Conservation (phyloP, 2,888 invertebrate species). For the Tinea trinotella region DNA sequence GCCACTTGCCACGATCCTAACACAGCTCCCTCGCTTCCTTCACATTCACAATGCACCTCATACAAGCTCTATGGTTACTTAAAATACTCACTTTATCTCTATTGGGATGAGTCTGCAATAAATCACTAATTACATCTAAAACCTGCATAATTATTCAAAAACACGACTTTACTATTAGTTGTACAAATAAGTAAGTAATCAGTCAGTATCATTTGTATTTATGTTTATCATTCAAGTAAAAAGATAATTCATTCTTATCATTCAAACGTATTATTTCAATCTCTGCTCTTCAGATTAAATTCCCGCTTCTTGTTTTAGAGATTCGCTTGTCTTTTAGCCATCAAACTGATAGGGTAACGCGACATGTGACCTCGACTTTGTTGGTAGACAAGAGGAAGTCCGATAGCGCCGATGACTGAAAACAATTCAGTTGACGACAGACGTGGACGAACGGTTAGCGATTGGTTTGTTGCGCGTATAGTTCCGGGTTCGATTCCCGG, state of each 20-base stretch:
- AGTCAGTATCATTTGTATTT: constrained; percentile 1
- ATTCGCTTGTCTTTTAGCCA: background rate
- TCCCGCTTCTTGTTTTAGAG: background rate
- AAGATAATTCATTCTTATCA: background rate
- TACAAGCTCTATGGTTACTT: too few relatives aligned
- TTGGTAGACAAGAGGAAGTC: too few relatives aligned
- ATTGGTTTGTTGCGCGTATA: too few relatives aligned
- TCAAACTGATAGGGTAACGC: too few relatives aligned
- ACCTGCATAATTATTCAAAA: background rate
- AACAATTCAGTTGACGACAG: too few relatives aligned
- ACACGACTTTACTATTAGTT: background rate
- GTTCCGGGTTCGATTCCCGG: too few relatives aligned
- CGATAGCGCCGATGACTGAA: too few relatives aligned
- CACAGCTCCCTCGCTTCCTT: too few relatives aligned
- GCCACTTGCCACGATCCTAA: too few relatives aligned
- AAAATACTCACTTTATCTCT: constrained; percentile 80
- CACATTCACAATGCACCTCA: too few relatives aligned
- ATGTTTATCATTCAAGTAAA: background rate
- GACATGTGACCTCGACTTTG: too few relatives aligned
- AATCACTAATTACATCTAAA: constrained; percentile 67
- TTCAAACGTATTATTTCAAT: constrained; percentile 3
- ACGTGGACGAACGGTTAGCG: too few relatives aligned
- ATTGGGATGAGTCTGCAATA: constrained; percentile 82
- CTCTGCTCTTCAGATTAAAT: background rate
- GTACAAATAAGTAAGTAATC: background rate